Evolutionary conservation across 2,888 invertebrate species (phyloP), one percentile per base, ranked within the genome.

Genomic region (Diogma glabrata): DNA sequence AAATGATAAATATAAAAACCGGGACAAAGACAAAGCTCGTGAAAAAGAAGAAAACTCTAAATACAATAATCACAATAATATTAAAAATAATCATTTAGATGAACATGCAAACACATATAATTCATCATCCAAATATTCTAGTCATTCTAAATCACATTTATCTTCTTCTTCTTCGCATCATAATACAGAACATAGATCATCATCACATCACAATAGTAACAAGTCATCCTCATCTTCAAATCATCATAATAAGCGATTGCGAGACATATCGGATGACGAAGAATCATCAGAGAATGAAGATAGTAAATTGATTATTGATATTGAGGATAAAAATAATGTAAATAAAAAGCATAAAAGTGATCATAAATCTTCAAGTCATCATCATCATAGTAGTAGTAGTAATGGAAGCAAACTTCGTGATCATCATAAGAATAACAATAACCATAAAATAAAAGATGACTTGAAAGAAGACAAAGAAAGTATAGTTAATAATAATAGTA

Each of bases 161-260:
- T 5, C 19, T 12, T 22, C 6, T 22, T 14, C 20, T 43, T 8
- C 22, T n/a, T n/a, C n/a, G n/a, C n/a, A n/a, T n/a, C n/a, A 51
- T 38, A 50, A 20, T 46, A 47, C 51, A n/a, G 60, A 60, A 45
- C 57, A 56, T 47, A 55, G 55, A 14, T 23, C 20, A 14, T 43
- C 43, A 43, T 43, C 43, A 43, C 43, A 43, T 22, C n/a, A n/a
- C n/a, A 43, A 43, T 7, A 20, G 23, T 22, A 23, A 43, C 47
- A 53, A 48, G 55, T 52, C 16, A 26, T 9, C n/a, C 10, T 16
- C 46, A 46, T 24, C 23, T 12, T 16, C 3, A 12, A 46, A 24
- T 46, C 23, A 10, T 24, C 23, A 24, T 46, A 45, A 23, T 45
- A 46, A 43, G 23, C 20, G 43, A 43, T 22, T 22, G 14, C 22